Evolutionary conservation across 2,113 vertebrate species (phyloP).

Genomic region (Macquaria ambigua): DNA sequence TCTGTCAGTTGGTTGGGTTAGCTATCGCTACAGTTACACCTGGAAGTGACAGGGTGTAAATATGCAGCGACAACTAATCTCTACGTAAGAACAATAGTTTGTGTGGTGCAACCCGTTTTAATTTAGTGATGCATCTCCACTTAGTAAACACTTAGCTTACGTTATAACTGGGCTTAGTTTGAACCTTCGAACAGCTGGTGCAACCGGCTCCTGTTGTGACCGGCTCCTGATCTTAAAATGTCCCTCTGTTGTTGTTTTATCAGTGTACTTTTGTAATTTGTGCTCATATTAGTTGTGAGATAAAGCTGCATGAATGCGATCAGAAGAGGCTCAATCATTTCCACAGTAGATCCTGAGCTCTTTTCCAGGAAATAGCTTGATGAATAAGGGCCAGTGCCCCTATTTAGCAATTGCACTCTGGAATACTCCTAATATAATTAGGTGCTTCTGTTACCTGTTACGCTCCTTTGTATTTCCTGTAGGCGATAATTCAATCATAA

Average conservation of each 20-base stretch:
- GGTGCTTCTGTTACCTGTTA: conserved; percentile 15
- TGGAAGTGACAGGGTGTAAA: not conserved
- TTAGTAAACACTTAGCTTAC: not conserved
- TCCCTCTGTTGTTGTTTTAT: not conserved
- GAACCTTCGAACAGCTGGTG: conserved; percentile 9
- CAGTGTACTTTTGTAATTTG: not conserved
- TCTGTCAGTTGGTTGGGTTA: not conserved
- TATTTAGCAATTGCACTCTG: not conserved
- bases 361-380: conserved; percentile 28
- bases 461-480: conserved; percentile 8
- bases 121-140: not conserved
- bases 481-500: conserved; percentile 11
- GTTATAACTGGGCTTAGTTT: not conserved
- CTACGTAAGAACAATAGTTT: not conserved
- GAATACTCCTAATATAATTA: not conserved
- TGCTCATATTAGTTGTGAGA: not conserved
- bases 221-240: not conserved
- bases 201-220: not conserved
- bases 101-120: not conserved
- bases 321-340: not conserved
- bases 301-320: not conserved
- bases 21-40: not conserved
- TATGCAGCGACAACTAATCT: not conserved
- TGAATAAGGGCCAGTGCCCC: conserved; percentile 11
- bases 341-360: not conserved